Base-by-base conservation (phyloP, 2,888 invertebrate species). In the Pandemis cinnamomeana region DNA sequence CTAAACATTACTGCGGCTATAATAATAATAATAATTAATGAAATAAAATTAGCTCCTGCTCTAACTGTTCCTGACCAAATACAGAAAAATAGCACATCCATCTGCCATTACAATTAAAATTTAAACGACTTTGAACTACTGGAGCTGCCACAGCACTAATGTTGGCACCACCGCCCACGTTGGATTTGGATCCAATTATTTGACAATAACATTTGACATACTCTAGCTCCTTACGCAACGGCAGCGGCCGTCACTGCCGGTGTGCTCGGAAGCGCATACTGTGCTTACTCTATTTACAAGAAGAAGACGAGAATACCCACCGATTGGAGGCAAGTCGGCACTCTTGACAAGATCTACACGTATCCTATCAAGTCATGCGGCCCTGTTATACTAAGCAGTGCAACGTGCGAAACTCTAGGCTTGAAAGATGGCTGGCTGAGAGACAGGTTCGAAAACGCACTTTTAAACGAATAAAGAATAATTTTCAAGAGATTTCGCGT, bases 281-380 rank as follows among this genome's bases (percentile, higher is more conserved):
- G 71, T 44, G 75, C 73, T 2, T 78, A 78, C 67, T 51, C 72
- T 11, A 41, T 72, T 11, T 73, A 72, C 67, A 55, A 75, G 53
- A 68, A 71, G 42, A 69, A 66, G 51, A 53, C 11, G 46, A 73
- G 58, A 48, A 72, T 84, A 53, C 91, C 92, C 0, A 80, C 80
- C 2, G 83, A 87, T 5, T 95, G 94, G 95, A 86, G 87, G 58
- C 89, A 88, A 77, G 89, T 94, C 67, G 95, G 95, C 1, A 91
- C 91, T 76, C 82, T 95, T 0, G 88, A 87, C 74, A 91, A 93
- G 73, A 78, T 95, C 13, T 81, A 91, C 61, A 87, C 88, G 41
- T 95, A 89, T 77, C 95, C 95, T 13, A 88, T 95, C 3, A 95
- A 95, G 80, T 95, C 95, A 0, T 88, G 93, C 46, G 93, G 91